Base-by-base conservation (phyloP, 2,113 vertebrate species). In the Arvicanthis niloticus region DNA sequence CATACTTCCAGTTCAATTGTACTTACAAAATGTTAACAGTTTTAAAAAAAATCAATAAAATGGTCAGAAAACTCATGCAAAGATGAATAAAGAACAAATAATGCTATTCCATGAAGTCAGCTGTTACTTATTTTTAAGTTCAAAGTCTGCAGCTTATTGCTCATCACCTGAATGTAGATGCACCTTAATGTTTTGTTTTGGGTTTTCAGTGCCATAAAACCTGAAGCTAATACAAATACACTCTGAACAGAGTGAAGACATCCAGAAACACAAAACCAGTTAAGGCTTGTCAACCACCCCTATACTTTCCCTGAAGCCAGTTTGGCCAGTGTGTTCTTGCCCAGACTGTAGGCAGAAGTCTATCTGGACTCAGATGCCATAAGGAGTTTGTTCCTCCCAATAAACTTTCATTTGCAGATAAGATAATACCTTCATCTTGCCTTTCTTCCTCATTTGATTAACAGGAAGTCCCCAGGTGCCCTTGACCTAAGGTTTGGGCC, bases 11-110 rank as follows among this genome's bases (percentile, higher is more conserved):
- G 93, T 12, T 24, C 2, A 3, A 62, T 62, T 95, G 16, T 93
- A 68, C 60, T 91, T 97, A 87, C 42, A 91, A 92, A 96, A 96
- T 92, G 80, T 93, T 93, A 95, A 95, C 88, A 84, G 67, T 94
- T 82, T 87, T 93, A 92, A 53, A 96, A 96, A 91, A 92, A 97
- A 97, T 96, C 96, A 94, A 96, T 98, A 73, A 81, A 97, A 86
- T 94, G 91, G 95, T 96, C 91, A 96, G 76, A 93, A 97, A 96
- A 65, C 21, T 92, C 82, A 94, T 94, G 60, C 87, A 95, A 95
- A 78, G 73, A 75, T 96, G 53, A 94, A 92, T 62, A 93, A 88
- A 62, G 58, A 90, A 3, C 92, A 89, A 96, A 90, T 48, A 93
- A 72, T 76, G 78, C 31, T 37, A 17, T 85, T n/a, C 72, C 58